A percentile compares a stretch with the other conserved stretches of the same genome.
Conservation (phyloP, 2,113 vertebrate genomes). For the Lichenostomus cassidix region DNA sequence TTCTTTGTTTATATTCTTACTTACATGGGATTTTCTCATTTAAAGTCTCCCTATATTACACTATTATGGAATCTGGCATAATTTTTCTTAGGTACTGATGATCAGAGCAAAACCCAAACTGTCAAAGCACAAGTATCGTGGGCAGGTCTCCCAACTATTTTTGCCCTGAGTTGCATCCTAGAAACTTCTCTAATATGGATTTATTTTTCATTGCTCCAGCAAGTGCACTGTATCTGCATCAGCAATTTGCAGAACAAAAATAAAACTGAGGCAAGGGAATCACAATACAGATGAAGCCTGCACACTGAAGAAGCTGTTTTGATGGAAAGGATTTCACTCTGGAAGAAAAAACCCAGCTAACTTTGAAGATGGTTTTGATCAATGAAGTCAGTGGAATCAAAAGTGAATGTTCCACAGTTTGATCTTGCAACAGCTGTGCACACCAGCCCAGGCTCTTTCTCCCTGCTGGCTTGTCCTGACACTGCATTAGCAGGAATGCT, state of each 20-base stretch:
- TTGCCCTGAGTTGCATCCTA: not conserved
- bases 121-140: not conserved
- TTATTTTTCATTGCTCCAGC: not conserved
- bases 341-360: not conserved
- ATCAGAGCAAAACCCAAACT: not conserved
- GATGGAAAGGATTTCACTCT: not conserved
- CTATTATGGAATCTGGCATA: not conserved
- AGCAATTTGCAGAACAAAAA: not conserved
- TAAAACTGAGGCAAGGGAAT: not conserved
- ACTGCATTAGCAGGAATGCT: not conserved
- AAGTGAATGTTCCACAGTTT: not conserved
- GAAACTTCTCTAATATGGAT: not conserved
- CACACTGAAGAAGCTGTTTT: not conserved
- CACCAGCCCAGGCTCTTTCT: not conserved
- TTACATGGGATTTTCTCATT: not conserved
- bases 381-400: not conserved
- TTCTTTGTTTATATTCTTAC: not conserved
- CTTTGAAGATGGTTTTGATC: conserved; percentile 2
- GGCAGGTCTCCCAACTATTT: not conserved
- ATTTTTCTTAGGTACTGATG: not conserved
- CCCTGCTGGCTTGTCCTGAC: not conserved
- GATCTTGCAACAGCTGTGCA: conserved; percentile 18
- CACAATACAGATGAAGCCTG: not conserved
- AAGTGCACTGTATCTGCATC: not conserved
- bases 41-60: not conserved